Evolutionary conservation across 2,797 vertebrate genomes (phyloP), one percentile per base, ranked within the genome.

Genomic region (Manis crassicaudata): DNA sequence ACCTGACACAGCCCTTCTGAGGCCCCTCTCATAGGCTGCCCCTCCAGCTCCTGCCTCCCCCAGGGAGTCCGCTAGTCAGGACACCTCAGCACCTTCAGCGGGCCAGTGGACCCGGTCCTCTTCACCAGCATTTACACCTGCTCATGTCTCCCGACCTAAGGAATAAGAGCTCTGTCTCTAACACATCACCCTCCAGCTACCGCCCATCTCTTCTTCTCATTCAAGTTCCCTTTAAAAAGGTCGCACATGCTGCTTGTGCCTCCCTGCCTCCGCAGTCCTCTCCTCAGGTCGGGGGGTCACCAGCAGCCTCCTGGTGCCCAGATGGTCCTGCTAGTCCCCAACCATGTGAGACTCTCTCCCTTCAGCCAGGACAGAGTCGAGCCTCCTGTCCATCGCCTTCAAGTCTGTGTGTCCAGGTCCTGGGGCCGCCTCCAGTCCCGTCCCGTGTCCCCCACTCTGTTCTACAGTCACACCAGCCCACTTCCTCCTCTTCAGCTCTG

Each of bases 211-310:
- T 8, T 43, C 81, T 72, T 56, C 40, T 43, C 23, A 32, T 6
- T 11, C 40, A 16, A 7, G n/a, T 32, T 82, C 43, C 68, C 92
- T 14, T 46, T 2, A 20, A 10, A 27, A 17, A 37, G 63, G 25
- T 35, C 17, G 1, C 14, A 0, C 5, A 0, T 4, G 3, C 3
- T 0, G 0, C 2, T 13, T 72, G 40, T 4, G 0, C n/a, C 6
- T 37, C 25, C 60, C 43, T 27, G 73, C 2, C 43, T 79, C 52
- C 40, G 5, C 7, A 8, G 11, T 7, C 54, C 46, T 27, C 73
- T 77, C 29, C 77, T 80, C 17, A 2, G 62, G 62, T 73, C 84
- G 32, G 58, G 40, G 54, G 21, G 37, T 32, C 84, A 6, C 58
- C 86, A 5, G 17, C 4, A 0, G 37, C 25, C 58, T 54, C 67